These are phyloP conservation scores for Gymnocypris eckloni DNA, from an alignment of 2,797 vertebrate genomes.

Conservation along the genomic window DNA sequence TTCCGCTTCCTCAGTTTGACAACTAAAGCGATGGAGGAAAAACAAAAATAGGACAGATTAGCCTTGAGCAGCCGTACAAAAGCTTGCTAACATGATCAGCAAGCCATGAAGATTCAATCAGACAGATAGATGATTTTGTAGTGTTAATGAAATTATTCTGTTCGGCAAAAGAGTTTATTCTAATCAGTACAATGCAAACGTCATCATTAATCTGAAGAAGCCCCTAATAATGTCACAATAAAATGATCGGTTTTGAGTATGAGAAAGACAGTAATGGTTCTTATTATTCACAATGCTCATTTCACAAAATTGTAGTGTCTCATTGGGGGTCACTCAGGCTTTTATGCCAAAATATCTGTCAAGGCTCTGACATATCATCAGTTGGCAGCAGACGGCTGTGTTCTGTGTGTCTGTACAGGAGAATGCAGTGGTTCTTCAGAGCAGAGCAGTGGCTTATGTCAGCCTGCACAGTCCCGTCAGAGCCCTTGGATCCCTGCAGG, in stretches of 20 bases:
- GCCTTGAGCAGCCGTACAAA: slow-evolving; percentile 26
- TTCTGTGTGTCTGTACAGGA: slow-evolving; percentile 78
- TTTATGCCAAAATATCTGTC: slow-evolving; percentile 14
- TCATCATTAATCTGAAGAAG: slow-evolving; percentile 36
- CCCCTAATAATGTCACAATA: slow-evolving; percentile 23
- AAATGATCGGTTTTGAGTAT: background rate
- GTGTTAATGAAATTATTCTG: slow-evolving; percentile 50
- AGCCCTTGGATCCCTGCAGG: slow-evolving; percentile 80
- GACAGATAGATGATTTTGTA: slow-evolving; percentile 46
- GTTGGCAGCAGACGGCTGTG: background rate
- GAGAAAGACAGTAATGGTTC: slow-evolving; percentile 1
- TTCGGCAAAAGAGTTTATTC: slow-evolving; percentile 21
- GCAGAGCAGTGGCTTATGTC: slow-evolving; percentile 87
- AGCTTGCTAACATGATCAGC: slow-evolving; percentile 43
- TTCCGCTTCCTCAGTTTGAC: slow-evolving; percentile 28
- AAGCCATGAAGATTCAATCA: slow-evolving; percentile 42
- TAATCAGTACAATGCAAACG: slow-evolving; percentile 28
- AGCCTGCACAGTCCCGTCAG: slow-evolving; percentile 85
- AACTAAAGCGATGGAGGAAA: background rate
- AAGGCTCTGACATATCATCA: slow-evolving; percentile 1
- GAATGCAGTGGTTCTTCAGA: slow-evolving; percentile 85
- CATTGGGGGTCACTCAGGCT: background rate
- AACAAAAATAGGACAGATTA: slow-evolving; percentile 9
- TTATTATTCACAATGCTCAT: slow-evolving; percentile 20
- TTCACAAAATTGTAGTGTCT: slow-evolving; percentile 22